phyloP scores from a whole-genome alignment of 2,113 vertebrate genomes.

The Irena cyanogastra region DNA sequence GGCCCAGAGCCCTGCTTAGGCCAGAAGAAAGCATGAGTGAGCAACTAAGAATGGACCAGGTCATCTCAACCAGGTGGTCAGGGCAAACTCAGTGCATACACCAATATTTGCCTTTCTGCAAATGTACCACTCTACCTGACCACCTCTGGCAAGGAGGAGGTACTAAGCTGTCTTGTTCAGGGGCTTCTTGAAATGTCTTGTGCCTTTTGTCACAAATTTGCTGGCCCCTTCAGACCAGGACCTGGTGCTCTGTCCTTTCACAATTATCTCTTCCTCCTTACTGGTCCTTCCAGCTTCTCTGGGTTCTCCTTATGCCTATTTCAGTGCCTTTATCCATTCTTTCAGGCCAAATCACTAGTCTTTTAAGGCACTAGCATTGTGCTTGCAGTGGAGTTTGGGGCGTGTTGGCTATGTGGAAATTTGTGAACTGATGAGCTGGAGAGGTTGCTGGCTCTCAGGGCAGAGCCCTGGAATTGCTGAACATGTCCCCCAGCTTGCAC shows the following conservation, averaged over 20 bases:
- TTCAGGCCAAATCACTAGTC: not conserved
- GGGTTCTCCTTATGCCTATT: not conserved
- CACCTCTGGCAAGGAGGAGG: not conserved
- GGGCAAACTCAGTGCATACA: not conserved
- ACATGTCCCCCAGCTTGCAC: fast-evolving
- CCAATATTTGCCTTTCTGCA: not conserved
- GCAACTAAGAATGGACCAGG: not conserved
- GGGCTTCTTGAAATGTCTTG: not conserved
- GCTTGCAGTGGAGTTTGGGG: not conserved
- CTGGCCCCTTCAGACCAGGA: not conserved
- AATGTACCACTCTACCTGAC: not conserved
- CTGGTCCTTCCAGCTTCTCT: not conserved
- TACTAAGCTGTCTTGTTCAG: not conserved
- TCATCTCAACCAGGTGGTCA: not conserved
- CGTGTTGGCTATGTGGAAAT: not conserved
- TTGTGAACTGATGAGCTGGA: not conserved
- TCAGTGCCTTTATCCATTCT: not conserved
- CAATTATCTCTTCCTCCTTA: not conserved
- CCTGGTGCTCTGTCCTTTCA: not conserved
- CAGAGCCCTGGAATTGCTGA: not conserved
- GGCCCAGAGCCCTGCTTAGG: not conserved
- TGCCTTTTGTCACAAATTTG: not conserved
- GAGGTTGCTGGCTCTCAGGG: not conserved
- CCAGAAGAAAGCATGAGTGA: not conserved
- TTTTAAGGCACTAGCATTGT: not conserved